Base-by-base conservation (phyloP, 1,140 invertebrate genomes). In the Spodoptera litura region DNA sequence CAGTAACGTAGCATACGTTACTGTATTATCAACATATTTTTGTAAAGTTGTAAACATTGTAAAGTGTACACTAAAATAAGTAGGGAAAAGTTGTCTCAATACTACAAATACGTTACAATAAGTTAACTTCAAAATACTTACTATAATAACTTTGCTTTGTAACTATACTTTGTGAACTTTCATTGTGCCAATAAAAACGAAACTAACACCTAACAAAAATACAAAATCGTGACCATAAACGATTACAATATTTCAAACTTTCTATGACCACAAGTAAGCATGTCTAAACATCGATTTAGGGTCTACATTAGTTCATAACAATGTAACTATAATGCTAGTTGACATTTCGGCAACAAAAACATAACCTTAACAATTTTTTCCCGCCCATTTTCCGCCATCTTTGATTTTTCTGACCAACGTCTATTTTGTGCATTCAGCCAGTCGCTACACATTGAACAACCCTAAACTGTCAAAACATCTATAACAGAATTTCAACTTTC, bases 391-490 rank as follows among this genome's bases (percentile, higher is more conserved):
- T 51, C 52, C 68, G 31, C 68, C 68, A 56, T 71, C 56, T 56
- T 56, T 38, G 68, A 71, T 71, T 71, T 71, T n/a, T 13, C 55
- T 53, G 52, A 70, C 66, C 53, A 15, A 13, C 49, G 8, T 38
- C 6, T n/a, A 55, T 71, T 55, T 71, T 56, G 25, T 71, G 31
- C 31, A 31, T 31, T 31, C 31, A 31, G 20, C 20, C 20, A 20
- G 20, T 20, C 20, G 20, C 20, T 20, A 20, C 20, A 20, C 20
- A 20, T 5, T 38, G 4, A 8, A 38, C 35, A 38, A 38, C 35
- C 0, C 35, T 8, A 44, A 44, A 44, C 9, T 6, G 38, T 44
- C 38, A 31, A 31, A 20, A 20, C 1, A 31, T 10, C 1, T 44
- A 6, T 9, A 44, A 44, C 8, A 6, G 38, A 44, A 44, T 44